Base-by-base conservation (phyloP, 2,888 invertebrate genomes). In the Tipula lateralis region DNA sequence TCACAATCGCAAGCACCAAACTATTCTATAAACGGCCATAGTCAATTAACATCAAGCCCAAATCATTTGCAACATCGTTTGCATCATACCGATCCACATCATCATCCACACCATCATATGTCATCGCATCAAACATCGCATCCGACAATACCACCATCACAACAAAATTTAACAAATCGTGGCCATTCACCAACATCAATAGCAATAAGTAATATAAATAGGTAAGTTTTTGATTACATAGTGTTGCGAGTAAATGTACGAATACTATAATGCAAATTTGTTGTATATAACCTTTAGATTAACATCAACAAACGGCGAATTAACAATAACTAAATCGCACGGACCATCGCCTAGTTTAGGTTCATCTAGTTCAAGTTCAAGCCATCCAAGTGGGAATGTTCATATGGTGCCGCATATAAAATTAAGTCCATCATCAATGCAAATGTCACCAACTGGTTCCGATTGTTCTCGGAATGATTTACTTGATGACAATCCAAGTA, bases 401-500 rank as follows among this genome's bases (percentile, higher is more conserved):
- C 84, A 84, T 6, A 29, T 44, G n/a, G 44, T 84, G 86, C 88
- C 89, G 13, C 89, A 89, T n/a, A 92, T 94, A 88, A 93, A 94
- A 89, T 90, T 94, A 89, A 93, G 93, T 83, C 94, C 94, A 0
- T 91, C 92, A 84, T 93, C 93, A 6, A 91, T 91, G 84, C 92
- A 92, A 87, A 90, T 94, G 82, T 94, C 94, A 66, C 92, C 92
- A 16, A 91, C 90, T 86, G 92, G 92, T 86, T 94, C 93, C 34
- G 94, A 93, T 86, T 92, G 92, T 1, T 92, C 92, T 16, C 91
- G 91, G 81, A 88, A 87, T 82, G 96, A 96, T 91, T 91, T 96
- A 86, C 92, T 96, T 83, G 94, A 95, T 88, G 96, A 96, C 91
- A 95, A 95, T 84, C 95, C 96, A 90, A 95, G 96, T 96, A 93